Percentiles rank a stretch among this genome's conserved stretches.
Evolutionary conservation across 2,888 invertebrate genomes (phyloP).

Genomic region (Pocota personata): DNA sequence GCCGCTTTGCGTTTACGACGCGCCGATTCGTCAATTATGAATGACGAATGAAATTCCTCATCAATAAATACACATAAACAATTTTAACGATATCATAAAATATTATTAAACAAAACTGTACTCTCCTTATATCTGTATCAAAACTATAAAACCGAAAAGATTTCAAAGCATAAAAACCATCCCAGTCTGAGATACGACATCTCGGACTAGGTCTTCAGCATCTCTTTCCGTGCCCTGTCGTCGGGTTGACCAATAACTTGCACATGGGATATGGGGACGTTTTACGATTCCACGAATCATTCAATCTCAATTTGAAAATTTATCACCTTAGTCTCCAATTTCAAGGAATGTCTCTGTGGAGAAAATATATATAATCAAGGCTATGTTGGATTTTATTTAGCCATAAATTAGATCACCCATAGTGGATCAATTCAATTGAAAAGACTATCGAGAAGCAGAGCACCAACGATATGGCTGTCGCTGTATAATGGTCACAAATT

Average conservation of each 20-base stretch:
- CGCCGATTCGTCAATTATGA: conserved; percentile 66
- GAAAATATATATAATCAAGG: conserved; percentile 16
- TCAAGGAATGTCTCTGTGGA: conserved; percentile 51
- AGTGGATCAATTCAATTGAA: conserved; percentile 47
- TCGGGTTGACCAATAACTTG: conserved; percentile 7
- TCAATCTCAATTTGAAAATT: conserved; percentile 63
- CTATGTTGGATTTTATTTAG: conserved; percentile 46
- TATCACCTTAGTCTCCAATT: conserved; percentile 58
- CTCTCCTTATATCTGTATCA: conserved; percentile 62
- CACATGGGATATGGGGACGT: conserved; percentile 13
- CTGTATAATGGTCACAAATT: conserved; percentile 49
- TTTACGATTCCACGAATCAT: conserved; percentile 68
- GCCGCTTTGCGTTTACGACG: conserved; percentile 7
- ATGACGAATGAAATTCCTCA: conserved; percentile 70
- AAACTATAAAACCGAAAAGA: conserved; percentile 60
- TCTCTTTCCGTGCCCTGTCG: neutral
- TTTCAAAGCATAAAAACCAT: conserved; percentile 44
- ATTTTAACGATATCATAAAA: conserved; percentile 68
- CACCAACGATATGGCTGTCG: neutral
- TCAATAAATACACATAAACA: conserved; percentile 71
- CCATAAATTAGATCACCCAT: conserved; percentile 70
- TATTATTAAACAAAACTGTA: conserved; percentile 66
- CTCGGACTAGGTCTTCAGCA: neutral
- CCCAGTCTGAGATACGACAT: conserved; percentile 19
- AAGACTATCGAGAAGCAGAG: neutral